phyloP scores from a whole-genome alignment of 2,797 vertebrate genomes.

The Pelochelys cantorii region DNA sequence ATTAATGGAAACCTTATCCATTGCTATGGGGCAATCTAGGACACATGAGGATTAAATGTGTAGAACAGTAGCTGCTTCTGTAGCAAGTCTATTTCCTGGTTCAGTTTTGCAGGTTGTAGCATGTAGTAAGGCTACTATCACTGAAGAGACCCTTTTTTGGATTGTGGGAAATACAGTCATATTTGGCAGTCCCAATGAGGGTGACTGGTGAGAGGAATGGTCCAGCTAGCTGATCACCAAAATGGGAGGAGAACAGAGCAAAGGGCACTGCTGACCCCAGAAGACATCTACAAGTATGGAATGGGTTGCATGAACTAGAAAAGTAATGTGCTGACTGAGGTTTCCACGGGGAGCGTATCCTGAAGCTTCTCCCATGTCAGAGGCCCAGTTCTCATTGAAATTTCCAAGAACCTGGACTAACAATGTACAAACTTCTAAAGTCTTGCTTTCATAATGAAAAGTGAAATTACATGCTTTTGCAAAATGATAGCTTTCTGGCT shows the following conservation, averaged over 20 bases:
- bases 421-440: not conserved
- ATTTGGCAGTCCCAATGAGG: not conserved
- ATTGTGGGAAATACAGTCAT: not conserved
- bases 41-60: not conserved
- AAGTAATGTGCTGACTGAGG: not conserved
- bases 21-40: not conserved
- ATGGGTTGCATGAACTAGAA: not conserved
- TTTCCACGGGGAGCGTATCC: not conserved
- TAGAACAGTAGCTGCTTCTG: not conserved
- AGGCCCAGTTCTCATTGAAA: not conserved
- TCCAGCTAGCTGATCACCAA: not conserved
- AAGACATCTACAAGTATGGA: not conserved
- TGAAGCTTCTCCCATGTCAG: not conserved
- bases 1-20: not conserved
- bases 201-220: not conserved
- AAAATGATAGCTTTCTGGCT: not conserved
- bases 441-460: not conserved
- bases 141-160: conserved; percentile 1
- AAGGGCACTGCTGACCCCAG: not conserved
- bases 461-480: fast-evolving
- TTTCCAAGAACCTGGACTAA: not conserved
- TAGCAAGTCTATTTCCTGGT: not conserved
- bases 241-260: not conserved
- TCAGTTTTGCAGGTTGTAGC: not conserved
- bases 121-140: not conserved